These are phyloP conservation scores for Andrena cerasifolii DNA, from an alignment of 1,140 invertebrate genomes.

Conservation along the genomic window DNA sequence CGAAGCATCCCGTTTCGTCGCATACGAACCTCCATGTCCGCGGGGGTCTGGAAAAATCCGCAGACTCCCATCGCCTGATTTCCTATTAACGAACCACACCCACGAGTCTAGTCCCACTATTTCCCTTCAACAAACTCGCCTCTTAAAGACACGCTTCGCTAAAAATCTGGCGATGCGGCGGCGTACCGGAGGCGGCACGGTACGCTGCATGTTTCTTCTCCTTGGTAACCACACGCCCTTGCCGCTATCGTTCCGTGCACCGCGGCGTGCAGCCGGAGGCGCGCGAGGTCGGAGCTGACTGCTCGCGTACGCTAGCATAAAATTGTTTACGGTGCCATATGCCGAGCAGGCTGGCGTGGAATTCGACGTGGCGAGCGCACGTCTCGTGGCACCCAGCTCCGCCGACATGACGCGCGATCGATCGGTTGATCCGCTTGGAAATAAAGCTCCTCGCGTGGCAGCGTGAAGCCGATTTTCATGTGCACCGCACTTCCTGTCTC, in stretches of 20 bases:
- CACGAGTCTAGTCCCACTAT: conserved; percentile 10
- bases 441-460: neutral
- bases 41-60: neutral
- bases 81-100: conserved; percentile 56
- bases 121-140: neutral
- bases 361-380: neutral
- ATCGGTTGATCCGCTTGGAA: conserved; percentile 55
- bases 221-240: conserved; percentile 67
- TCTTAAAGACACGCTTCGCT: neutral
- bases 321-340: conserved; percentile 23
- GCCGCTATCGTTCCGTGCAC: neutral
- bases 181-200: too few species aligned
- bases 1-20: neutral
- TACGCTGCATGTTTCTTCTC: conserved; percentile 37
- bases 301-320: too few species aligned
- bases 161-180: neutral
- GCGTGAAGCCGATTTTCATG: neutral
- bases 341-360: neutral
- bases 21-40: neutral
- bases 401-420: conserved; percentile 66
- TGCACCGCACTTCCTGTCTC: too few species aligned
- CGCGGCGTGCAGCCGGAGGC: too few species aligned
- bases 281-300: too few species aligned
- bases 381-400: conserved; percentile 30
- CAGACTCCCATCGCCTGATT: neutral